Percentiles rank a stretch among this genome's conserved stretches.
Conservation (phyloP, 2,113 vertebrate species). For the Chlamydotis undulata region DNA sequence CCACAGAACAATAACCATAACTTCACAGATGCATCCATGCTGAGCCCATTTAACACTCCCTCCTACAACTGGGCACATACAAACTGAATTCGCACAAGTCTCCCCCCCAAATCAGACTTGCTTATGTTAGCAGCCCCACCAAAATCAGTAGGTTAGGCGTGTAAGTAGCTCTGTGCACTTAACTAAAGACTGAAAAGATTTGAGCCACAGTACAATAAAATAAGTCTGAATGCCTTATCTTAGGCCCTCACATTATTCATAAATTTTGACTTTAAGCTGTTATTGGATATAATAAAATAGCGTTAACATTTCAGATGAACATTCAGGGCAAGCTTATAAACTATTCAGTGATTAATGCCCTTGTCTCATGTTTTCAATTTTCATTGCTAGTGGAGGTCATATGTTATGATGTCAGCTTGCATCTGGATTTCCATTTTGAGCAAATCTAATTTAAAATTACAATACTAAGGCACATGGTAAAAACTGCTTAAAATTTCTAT, state of each 20-base stretch:
- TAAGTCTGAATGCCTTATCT: neutral
- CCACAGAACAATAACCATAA: neutral
- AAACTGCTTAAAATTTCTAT: neutral
- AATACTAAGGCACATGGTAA: neutral
- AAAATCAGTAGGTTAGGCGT: neutral
- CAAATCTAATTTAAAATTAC: slow-evolving; percentile 38
- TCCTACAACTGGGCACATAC: neutral
- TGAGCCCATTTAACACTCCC: neutral
- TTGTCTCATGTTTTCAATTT: slow-evolving; percentile 47
- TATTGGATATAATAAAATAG: slow-evolving; percentile 34
- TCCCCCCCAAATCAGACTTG: neutral
- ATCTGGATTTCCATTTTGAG: slow-evolving; percentile 32
- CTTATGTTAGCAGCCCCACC: neutral
- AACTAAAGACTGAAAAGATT: neutral
- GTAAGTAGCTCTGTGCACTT: neutral
- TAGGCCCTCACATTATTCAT: neutral
- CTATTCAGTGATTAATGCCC: slow-evolving; percentile 3
- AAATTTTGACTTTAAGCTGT: neutral
- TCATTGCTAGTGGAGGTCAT: slow-evolving; percentile 2
- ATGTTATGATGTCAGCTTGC: slow-evolving; percentile 38
- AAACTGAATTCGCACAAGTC: neutral
- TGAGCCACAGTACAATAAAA: neutral
- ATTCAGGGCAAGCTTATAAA: neutral
- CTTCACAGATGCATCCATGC: fast-evolving
- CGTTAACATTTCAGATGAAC: neutral